Conservation (phyloP, 2,888 invertebrate genomes). For the Athripsodes cinereus region DNA sequence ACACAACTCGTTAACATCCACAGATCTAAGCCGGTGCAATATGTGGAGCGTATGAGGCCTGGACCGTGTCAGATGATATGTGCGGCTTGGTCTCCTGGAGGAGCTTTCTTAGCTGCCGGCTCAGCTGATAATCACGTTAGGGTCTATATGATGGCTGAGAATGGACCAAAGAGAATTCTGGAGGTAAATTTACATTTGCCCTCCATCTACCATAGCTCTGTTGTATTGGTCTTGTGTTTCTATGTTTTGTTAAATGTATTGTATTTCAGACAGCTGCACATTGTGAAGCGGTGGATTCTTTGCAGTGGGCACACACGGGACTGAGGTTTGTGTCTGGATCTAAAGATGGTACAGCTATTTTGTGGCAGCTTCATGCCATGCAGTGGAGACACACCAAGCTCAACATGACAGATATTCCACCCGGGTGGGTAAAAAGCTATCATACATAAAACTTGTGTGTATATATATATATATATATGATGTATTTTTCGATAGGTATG, state of each 20-base stretch:
- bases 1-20: too few species aligned
- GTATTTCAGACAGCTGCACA: constrained; percentile 67
- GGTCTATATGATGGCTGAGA: constrained; percentile 80
- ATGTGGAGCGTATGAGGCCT: constrained; percentile 86
- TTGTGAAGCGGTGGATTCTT: constrained; percentile 88
- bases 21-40: constrained; percentile 81
- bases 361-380: constrained; percentile 88
- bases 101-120: constrained; percentile 87
- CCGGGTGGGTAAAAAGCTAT: constrained; percentile 50
- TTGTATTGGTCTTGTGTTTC: neutral
- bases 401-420: constrained; percentile 59
- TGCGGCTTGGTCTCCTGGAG: constrained; percentile 83
- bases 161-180: constrained; percentile 64
- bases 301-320: constrained; percentile 89
- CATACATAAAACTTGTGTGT: too few species aligned
- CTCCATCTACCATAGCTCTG: neutral
- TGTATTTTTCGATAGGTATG: too few species aligned
- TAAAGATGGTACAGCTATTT: constrained; percentile 89
- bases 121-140: constrained; percentile 91
- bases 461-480: too few species aligned
- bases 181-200: constrained; percentile 32
- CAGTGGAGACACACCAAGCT: constrained; percentile 80
- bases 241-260: neutral
- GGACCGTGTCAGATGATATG: constrained; percentile 96
- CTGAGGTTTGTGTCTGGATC: constrained; percentile 89